phyloP scores from a whole-genome alignment of 1,140 invertebrate genomes.

The Drosophila navojoa region DNA sequence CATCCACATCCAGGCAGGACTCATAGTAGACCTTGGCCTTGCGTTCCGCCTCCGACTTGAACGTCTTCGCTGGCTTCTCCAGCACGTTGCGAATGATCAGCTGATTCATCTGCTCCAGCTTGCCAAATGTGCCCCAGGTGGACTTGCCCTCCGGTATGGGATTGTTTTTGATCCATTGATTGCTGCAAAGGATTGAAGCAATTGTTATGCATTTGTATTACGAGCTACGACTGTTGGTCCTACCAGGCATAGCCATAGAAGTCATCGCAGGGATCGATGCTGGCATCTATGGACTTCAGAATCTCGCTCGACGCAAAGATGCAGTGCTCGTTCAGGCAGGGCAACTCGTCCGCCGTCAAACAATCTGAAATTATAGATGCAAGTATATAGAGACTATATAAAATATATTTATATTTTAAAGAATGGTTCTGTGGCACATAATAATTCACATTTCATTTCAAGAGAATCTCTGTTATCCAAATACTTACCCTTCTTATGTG shows the following conservation, averaged over 20 bases:
- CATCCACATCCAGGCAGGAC: slow-evolving; percentile 96
- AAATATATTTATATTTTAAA: too few species aligned
- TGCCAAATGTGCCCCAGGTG: slow-evolving; percentile 97
- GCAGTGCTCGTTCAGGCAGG: slow-evolving; percentile 92
- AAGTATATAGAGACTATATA: not conserved
- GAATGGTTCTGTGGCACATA: too few species aligned
- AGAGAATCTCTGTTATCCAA: too few species aligned
- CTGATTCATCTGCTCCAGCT: slow-evolving; percentile 96
- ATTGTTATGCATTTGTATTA: too few species aligned
- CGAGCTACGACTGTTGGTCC: not conserved
- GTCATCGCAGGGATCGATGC: slow-evolving; percentile 94
- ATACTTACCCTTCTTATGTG: slow-evolving; percentile 62
- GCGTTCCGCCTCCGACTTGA: slow-evolving; percentile 91
- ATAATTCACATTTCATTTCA: too few species aligned
- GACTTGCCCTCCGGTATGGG: slow-evolving; percentile 96
- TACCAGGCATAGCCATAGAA: slow-evolving; percentile 96
- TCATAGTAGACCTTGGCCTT: slow-evolving; percentile 96
- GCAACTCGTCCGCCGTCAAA: slow-evolving; percentile 59
- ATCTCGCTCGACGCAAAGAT: slow-evolving; percentile 94
- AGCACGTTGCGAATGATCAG: slow-evolving; percentile 95
- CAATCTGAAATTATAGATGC: slow-evolving; percentile 37
- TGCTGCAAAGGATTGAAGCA: slow-evolving; percentile 75
- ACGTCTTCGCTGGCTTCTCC: slow-evolving; percentile 87
- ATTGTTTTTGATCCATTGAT: slow-evolving; percentile 95
- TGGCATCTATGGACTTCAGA: slow-evolving; percentile 91